Evolutionary conservation across 1,140 invertebrate species (phyloP), one percentile per base, ranked within the genome.

Genomic region (Papilio helenus): DNA sequence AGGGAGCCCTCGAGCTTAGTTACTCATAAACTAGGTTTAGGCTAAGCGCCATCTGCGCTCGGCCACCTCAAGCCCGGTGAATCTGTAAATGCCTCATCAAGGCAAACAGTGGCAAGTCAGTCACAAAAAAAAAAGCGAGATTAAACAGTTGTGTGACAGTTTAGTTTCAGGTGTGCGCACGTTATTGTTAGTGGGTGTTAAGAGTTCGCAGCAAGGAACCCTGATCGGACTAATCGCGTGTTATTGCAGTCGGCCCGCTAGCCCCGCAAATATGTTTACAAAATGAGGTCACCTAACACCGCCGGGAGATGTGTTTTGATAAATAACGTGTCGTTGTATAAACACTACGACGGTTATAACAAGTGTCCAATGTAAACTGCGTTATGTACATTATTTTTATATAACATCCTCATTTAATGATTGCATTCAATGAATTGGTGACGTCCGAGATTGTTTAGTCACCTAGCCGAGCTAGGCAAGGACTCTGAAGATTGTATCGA

Each of bases 231-330:
- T 77, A 77, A 77, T 73, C 44, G 44, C 39, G 82, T 86, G 84
- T 87, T 88, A 86, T 86, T 85, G 77, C 82, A 84, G 72, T 76
- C 61, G 78, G 80, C 26, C 14, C 79, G 80, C 44, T 79, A 68
- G 76, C 81, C 79, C 72, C 79, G 84, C 81, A 88, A 88, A 88
- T 84, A 87, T 84, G 84, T 85, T 87, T 85, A 85, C 84, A 84
- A 61, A 84, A 88, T 90, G 89, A 90, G 85, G 85, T 90, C 89
- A 90, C 84, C 83, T 72, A 42, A 49, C 46, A 79, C 26, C 73
- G 79, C 58, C 80, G 58, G 77, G 83, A 85, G 82, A 84, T 83
- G 82, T 90, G 88, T 90, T 90, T 88, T 88, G 85, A 87, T 85
- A 84, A 83, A 83, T 84, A 83, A 83, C 77, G 65, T 77, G 80